Conservation (phyloP, 1,140 invertebrate genomes). For the Brachionus rotundiformis region DNA sequence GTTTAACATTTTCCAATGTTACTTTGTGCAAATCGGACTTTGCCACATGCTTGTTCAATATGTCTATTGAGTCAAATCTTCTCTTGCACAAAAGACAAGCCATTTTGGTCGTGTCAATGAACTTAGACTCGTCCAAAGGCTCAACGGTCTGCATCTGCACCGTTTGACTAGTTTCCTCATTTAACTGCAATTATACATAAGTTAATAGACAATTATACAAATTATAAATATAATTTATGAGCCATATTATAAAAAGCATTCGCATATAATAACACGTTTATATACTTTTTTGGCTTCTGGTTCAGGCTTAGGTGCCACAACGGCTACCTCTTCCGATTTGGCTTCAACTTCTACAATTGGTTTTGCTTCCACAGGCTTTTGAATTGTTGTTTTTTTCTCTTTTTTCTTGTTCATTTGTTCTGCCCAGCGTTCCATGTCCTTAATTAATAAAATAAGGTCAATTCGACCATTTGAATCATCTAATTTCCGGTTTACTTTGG, state of each 20-base stretch:
- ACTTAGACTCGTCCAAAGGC: conserved; percentile 64
- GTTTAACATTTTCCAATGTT: conserved; percentile 11
- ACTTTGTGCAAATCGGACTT: conserved; percentile 89
- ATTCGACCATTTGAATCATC: background rate
- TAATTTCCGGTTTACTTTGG: conserved; percentile 70
- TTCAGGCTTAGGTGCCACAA: background rate
- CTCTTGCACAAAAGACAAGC: conserved; percentile 93
- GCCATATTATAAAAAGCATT: conserved; percentile 4
- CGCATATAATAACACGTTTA: conserved; percentile 1
- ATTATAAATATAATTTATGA: background rate
- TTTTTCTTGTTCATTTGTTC: conserved; percentile 95
- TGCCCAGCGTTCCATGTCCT: conserved; percentile 91
- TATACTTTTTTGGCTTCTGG: conserved; percentile 55
- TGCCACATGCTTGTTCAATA: conserved; percentile 83
- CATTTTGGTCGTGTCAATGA: conserved; percentile 82
- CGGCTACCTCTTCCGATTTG: conserved; percentile 74
- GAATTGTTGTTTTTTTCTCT: conserved; percentile 61
- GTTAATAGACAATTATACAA: background rate
- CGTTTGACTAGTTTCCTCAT: conserved; percentile 4
- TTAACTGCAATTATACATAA: conserved; percentile 19
- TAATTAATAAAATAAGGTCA: conserved; percentile 38
- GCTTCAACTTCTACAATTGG: conserved; percentile 81
- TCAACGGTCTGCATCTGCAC: background rate
- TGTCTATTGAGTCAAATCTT: conserved; percentile 84
- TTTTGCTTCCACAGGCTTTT: conserved; percentile 54